Conservation (phyloP, 2,888 invertebrate genomes). For the Lasiommata megera region DNA sequence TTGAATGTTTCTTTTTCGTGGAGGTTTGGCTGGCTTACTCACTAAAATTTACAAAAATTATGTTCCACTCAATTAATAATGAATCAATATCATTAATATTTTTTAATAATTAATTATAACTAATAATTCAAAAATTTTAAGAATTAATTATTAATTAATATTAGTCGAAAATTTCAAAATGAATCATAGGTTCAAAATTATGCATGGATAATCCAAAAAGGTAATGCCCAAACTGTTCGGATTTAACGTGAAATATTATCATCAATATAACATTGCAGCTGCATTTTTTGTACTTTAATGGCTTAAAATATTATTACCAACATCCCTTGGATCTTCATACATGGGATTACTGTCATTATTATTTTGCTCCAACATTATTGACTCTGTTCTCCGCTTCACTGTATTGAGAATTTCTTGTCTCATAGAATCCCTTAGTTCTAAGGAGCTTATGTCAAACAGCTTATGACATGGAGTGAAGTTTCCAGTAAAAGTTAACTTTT, state of each 20-base stretch:
- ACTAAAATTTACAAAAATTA: slow-evolving; percentile 35
- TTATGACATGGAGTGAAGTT: slow-evolving; percentile 55
- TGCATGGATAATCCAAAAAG: too few species aligned
- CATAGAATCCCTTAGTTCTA: slow-evolving; percentile 52
- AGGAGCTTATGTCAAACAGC: slow-evolving; percentile 50
- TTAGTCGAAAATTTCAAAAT: too few species aligned
- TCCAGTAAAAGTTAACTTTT: slow-evolving; percentile 56
- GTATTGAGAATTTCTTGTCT: slow-evolving; percentile 59
- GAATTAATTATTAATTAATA: too few species aligned
- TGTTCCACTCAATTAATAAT: too few species aligned
- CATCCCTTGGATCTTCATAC: slow-evolving; percentile 73
- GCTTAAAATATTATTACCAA: slow-evolving; percentile 44
- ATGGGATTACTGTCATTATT: slow-evolving; percentile 51
- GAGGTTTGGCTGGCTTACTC: slow-evolving; percentile 61
- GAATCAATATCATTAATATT: too few species aligned
- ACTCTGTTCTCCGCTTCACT: slow-evolving; percentile 57
- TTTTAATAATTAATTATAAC: too few species aligned
- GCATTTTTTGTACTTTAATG: neutral
- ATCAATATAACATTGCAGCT: neutral
- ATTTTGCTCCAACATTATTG: slow-evolving; percentile 44
- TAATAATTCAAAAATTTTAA: too few species aligned
- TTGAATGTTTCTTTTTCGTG: slow-evolving; percentile 59
- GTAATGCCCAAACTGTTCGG: too few species aligned
- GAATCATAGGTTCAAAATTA: too few species aligned
- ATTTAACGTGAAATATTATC: too few species aligned